Conservation (phyloP, 2,113 vertebrate genomes). For the Tychaedon coryphoeus region DNA sequence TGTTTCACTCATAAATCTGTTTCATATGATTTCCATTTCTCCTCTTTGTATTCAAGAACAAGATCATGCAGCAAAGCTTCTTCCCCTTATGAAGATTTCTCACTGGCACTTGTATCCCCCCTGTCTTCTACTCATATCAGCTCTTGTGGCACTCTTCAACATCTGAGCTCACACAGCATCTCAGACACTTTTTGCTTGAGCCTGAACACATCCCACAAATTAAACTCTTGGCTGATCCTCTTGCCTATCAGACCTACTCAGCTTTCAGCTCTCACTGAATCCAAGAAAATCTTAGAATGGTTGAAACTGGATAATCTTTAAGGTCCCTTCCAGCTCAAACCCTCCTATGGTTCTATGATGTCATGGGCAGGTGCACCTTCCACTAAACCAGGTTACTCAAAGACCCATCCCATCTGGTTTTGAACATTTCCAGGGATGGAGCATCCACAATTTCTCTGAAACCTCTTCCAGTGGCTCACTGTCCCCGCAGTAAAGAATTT, state of each 20-base stretch:
- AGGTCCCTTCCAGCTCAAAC: neutral
- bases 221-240: neutral
- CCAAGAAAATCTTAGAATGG: neutral
- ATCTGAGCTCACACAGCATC: neutral
- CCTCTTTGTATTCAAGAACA: neutral
- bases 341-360: neutral
- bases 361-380: neutral
- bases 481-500: neutral
- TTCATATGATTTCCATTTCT: neutral
- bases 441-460: neutral
- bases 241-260: neutral
- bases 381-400: neutral
- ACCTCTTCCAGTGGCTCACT: neutral
- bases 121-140: too few relatives aligned
- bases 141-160: neutral
- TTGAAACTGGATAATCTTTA: neutral
- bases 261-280: neutral
- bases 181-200: neutral
- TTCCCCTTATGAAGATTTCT: neutral
- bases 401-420: neutral
- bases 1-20: neutral
- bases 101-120: fast-evolving
- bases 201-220: neutral
- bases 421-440: too few relatives aligned
- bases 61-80: neutral